phyloP scores from a whole-genome alignment of 2,888 invertebrate genomes.

The Meandrusa payeni region DNA sequence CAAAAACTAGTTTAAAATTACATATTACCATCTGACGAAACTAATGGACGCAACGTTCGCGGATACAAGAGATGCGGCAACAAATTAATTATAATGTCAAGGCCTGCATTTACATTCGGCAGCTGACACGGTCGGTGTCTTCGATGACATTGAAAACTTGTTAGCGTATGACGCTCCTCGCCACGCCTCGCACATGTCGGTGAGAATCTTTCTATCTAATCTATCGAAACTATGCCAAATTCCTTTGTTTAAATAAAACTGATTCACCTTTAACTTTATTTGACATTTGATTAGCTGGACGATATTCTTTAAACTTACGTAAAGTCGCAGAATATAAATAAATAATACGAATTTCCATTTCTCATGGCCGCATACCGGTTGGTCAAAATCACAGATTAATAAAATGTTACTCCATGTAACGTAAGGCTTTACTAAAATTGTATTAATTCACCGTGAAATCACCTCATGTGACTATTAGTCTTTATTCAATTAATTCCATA shows the following conservation, averaged over 20 bases:
- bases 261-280: neutral
- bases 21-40: constrained; percentile 9
- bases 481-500: too few species aligned
- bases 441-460: too few species aligned
- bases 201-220: constrained; percentile 5
- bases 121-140: constrained; percentile 31
- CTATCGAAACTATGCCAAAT: neutral
- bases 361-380: too few species aligned
- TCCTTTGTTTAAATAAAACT: neutral
- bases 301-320: too few species aligned
- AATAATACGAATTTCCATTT: too few species aligned
- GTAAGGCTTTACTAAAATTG: too few species aligned
- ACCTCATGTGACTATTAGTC: too few species aligned
- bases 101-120: constrained; percentile 37
- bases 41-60: constrained; percentile 18
- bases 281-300: neutral
- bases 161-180: constrained; percentile 27
- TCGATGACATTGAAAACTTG: constrained; percentile 44
- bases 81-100: constrained; percentile 45
- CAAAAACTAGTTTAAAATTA: too few species aligned
- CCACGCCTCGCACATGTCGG: neutral
- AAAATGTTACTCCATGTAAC: too few species aligned
- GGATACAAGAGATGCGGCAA: constrained; percentile 26
- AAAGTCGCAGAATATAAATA: too few species aligned
- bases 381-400: too few species aligned